Base-by-base conservation (phyloP, 2,888 invertebrate species). In the Scaptomyza cyrtandrae region DNA sequence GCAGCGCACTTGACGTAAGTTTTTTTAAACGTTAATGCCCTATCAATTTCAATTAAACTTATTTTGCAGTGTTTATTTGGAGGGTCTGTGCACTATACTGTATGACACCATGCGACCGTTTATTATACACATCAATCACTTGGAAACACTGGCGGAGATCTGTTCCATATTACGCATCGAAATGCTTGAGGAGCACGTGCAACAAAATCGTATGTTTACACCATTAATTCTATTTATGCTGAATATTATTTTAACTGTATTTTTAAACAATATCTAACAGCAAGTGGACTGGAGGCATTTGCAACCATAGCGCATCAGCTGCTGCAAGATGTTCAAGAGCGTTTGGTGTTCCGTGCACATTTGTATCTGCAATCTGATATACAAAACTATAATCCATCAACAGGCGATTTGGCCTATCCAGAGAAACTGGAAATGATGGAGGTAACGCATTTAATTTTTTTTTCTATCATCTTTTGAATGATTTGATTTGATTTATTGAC, bases 381-480 rank as follows among this genome's bases (percentile, higher is more conserved):
- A 78, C 93, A 97, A 65, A 94, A 95, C 78, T 97, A 97, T 91
- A 94, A 96, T 71, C 97, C 99, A 0, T 98, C 98, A 11, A 95
- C 96, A 5, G 99, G 99, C 0, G 99, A 99, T 93, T 94, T 99
- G 69, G 98, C 99, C 0, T 99, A 99, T 93, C 99, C 99, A 0
- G 98, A 98, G 85, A 99, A 99, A 92, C 93, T 99, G 70, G 95
- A 97, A 91, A 98, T 99, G 97, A 99, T 99, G 98, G 98, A 98
- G 94, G 97, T 94, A 77, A 35, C 39, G 4, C 6, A 5, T 16
- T n/a, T 46, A 41, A 10, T 27, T 10, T 29, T 6, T 29, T n/a
- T 3, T 14, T 27, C 5, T 2, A 24, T 16, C 39, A 0, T 7
- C n/a, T 24, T 39, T 31, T 5, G 33, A 45, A 16, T 24, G 1